Percentiles rank a stretch among this genome's conserved stretches.
These are phyloP conservation scores for Malacosoma neustria DNA, from an alignment of 2,888 invertebrate species.

Conservation along the genomic window DNA sequence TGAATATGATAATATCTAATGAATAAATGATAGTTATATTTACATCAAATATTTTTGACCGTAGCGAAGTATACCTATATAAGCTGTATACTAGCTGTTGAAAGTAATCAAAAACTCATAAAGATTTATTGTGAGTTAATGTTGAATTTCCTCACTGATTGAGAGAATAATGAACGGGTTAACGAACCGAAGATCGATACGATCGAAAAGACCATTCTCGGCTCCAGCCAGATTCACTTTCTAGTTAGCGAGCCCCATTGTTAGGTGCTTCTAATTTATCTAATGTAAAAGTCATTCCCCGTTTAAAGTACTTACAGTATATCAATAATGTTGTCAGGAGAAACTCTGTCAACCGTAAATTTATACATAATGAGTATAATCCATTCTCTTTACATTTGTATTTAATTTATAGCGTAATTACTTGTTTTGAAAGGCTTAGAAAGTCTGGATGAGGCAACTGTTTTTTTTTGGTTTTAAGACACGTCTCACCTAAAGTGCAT, in stretches of 20 bases:
- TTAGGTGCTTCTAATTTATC: conserved; percentile 54
- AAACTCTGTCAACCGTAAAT: background rate
- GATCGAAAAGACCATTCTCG: conserved; percentile 55
- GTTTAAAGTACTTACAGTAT: conserved; percentile 25
- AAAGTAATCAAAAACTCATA: conserved; percentile 11
- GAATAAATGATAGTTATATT: background rate
- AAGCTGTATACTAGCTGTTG: conserved; percentile 11
- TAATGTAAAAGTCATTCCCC: conserved; percentile 48
- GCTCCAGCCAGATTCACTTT: conserved; percentile 56
- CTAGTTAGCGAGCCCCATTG: conserved; percentile 58
- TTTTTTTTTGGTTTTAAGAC: conserved; percentile 23
- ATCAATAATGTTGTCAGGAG: conserved; percentile 8
- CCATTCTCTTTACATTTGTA: too few relatives aligned
- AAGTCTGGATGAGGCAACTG: too few relatives aligned
- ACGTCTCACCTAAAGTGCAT: conserved; percentile 21
- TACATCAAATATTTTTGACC: conserved; percentile 4
- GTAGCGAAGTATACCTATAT: too few relatives aligned
- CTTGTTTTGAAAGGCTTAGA: too few relatives aligned
- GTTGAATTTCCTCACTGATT: conserved; percentile 46
- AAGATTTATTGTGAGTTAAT: conserved; percentile 11
- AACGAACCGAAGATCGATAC: conserved; percentile 56
- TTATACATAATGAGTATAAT: too few relatives aligned
- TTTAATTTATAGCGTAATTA: too few relatives aligned
- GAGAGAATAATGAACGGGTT: conserved; percentile 54
- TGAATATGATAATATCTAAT: too few relatives aligned